Conservation (phyloP, 2,888 invertebrate genomes). For the Pyrrhia umbra region DNA sequence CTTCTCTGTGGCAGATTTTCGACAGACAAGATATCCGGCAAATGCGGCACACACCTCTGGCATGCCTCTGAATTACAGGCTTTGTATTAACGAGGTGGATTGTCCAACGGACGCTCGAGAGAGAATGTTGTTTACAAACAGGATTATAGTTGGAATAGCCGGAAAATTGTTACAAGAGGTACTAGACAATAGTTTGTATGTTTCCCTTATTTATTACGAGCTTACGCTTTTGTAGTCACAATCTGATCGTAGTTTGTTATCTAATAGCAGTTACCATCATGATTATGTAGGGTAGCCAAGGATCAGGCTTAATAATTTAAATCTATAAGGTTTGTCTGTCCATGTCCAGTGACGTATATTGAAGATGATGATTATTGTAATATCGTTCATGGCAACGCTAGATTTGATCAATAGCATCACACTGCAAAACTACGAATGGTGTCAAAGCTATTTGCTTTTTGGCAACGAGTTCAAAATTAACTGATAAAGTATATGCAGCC, state of each 20-base stretch:
- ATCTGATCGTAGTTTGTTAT: no score
- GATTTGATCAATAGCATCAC: background rate
- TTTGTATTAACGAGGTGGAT: constrained; percentile 36
- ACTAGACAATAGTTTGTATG: background rate
- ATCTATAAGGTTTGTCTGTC: no score
- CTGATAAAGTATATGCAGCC: background rate
- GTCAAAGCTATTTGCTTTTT: background rate
- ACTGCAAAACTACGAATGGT: background rate
- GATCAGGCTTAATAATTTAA: no score
- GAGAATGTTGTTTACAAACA: constrained; percentile 22
- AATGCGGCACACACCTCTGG: constrained; percentile 19
- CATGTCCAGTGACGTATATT: no score
- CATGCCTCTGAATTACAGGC: constrained; percentile 22
- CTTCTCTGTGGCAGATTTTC: constrained; percentile 13
- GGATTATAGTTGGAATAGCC: constrained; percentile 7
- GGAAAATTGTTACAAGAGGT: constrained; percentile 1
- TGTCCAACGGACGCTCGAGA: constrained; percentile 3
- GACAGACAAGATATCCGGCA: constrained; percentile 28
- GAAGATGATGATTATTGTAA: background rate
- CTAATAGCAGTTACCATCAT: no score
- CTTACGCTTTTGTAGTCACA: background rate
- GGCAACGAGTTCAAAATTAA: background rate
- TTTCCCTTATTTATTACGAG: constrained; percentile 2
- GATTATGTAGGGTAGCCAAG: no score
- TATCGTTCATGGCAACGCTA: background rate